Evolutionary conservation across 2,113 vertebrate species (phyloP).

Genomic region (Excalfactoria chinensis): DNA sequence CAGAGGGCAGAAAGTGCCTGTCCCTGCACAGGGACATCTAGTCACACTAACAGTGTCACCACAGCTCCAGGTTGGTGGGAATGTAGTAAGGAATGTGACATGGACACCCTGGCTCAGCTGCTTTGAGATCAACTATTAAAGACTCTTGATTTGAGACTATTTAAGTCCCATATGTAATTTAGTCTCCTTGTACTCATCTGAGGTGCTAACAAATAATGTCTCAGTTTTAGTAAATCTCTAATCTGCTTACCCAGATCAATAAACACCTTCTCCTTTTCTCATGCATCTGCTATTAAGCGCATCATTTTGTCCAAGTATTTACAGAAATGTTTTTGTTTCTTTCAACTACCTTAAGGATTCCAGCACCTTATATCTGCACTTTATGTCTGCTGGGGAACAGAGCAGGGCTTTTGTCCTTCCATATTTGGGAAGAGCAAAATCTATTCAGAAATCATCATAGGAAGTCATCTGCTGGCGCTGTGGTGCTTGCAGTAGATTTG

Average conservation of each 20-base stretch:
- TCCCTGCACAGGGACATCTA: background rate
- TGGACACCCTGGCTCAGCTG: background rate
- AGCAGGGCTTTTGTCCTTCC: background rate
- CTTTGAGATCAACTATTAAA: background rate
- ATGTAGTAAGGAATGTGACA: background rate
- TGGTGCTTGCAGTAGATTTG: background rate
- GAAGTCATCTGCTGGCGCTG: background rate
- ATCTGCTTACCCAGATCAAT: background rate
- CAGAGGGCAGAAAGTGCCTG: background rate
- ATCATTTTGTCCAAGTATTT: background rate
- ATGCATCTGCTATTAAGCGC: background rate
- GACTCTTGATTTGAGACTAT: background rate
- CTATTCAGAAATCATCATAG: background rate
- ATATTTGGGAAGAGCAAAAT: background rate
- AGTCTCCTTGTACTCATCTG: background rate
- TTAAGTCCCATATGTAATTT: background rate
- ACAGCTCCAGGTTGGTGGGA: no score
- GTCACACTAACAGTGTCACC: background rate
- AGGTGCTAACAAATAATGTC: background rate
- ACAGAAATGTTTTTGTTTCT: background rate
- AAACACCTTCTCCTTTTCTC: background rate
- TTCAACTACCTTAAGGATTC: background rate
- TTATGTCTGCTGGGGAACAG: accelerated
- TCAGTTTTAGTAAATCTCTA: background rate
- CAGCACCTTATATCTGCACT: background rate